Conservation (phyloP, 92 coral and sea anemone species). For the Umimayanthus chanpuru region DNA sequence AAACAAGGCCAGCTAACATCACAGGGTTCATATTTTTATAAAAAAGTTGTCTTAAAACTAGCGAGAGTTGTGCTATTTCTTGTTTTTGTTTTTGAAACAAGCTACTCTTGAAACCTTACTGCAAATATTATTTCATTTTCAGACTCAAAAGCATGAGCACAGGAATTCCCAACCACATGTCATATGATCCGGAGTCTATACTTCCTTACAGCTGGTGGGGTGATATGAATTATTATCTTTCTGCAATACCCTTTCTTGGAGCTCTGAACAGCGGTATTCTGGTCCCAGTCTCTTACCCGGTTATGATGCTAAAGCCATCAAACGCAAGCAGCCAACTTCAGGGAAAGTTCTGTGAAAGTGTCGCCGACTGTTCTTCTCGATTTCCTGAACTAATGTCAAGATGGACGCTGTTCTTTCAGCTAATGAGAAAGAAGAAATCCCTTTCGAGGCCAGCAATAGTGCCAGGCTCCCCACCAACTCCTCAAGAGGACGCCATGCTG, state of each 20-base stretch:
- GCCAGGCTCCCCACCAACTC: neutral
- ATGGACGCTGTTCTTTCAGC: constrained; percentile 72
- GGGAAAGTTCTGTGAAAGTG: constrained; percentile 69
- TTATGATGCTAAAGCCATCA: constrained; percentile 57
- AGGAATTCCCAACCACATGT: neutral
- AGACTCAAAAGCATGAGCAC: constrained; percentile 2
- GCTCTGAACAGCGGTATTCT: constrained; percentile 77
- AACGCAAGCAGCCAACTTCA: constrained; percentile 53
- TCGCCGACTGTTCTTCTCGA: constrained; percentile 58
- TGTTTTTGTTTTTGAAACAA: too few relatives aligned
- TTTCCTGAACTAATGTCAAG: constrained; percentile 55
- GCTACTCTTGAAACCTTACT: too few relatives aligned
- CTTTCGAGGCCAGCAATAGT: neutral
- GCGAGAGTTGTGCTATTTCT: too few relatives aligned
- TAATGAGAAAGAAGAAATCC: constrained; percentile 6
- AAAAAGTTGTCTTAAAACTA: too few relatives aligned
- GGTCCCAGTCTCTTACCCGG: constrained; percentile 48
- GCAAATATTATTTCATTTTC: neutral
- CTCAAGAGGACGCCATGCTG: constrained; percentile 47
- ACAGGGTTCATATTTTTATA: too few relatives aligned
- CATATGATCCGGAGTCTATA: constrained; percentile 16
- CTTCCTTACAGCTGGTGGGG: constrained; percentile 91
- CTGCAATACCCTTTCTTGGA: constrained; percentile 80
- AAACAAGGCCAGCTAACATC: too few relatives aligned
- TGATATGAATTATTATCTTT: constrained; percentile 82